These are phyloP conservation scores for Molanna angustata DNA, from an alignment of 2,888 invertebrate species.

Conservation along the genomic window DNA sequence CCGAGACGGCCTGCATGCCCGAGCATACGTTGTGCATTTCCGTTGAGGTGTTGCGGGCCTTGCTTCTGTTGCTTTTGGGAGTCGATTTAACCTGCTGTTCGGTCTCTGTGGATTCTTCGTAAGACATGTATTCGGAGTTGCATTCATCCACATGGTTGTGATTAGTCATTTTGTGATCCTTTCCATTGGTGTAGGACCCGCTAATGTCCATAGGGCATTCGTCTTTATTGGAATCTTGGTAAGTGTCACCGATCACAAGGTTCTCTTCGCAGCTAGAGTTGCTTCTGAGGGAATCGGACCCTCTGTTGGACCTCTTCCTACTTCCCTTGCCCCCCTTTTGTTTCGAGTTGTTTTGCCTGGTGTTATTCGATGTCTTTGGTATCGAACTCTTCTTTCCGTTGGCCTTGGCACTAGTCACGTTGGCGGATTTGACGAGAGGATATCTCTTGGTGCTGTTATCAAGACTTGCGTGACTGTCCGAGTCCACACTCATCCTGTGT, in stretches of 20 bases:
- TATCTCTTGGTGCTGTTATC: neutral
- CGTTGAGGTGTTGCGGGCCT: constrained; percentile 8
- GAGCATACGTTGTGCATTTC: constrained; percentile 18
- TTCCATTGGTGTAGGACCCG: constrained; percentile 4
- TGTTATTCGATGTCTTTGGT: constrained; percentile 2
- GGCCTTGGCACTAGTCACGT: neutral
- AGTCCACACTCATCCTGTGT: constrained; percentile 16
- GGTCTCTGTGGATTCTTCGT: constrained; percentile 4
- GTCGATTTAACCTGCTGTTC: neutral
- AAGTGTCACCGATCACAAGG: neutral
- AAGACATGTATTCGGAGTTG: constrained; percentile 5
- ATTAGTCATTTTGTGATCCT: neutral
- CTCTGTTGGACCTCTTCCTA: constrained; percentile 12
- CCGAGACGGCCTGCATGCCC: constrained; percentile 17
- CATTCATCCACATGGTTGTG: neutral
- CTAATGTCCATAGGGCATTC: constrained; percentile 8
- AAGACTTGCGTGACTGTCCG: constrained; percentile 10
- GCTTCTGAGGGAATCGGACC: constrained; percentile 8
- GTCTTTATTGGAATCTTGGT: neutral
- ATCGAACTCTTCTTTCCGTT: constrained; percentile 8
- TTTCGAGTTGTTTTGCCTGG: constrained; percentile 12
- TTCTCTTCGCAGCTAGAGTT: constrained; percentile 22
- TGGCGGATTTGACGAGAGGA: neutral
- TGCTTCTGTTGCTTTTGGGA: neutral
- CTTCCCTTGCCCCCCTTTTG: constrained; percentile 14